These are phyloP conservation scores for Morelia viridis DNA, from an alignment of 2,797 vertebrate species.

Conservation along the genomic window DNA sequence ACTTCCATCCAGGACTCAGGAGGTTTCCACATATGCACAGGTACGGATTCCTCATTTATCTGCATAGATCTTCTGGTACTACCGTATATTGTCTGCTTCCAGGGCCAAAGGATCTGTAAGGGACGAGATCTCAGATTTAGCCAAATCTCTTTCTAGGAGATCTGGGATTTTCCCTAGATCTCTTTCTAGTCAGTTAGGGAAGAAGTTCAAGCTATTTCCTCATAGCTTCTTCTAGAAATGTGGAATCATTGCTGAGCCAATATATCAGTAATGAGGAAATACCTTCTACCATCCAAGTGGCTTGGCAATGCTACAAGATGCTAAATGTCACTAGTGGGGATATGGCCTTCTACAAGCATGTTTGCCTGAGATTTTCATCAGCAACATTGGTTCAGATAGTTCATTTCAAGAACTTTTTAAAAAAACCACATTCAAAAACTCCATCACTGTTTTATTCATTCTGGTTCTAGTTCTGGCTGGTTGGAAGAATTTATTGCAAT, in stretches of 20 bases:
- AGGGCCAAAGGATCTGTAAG: neutral
- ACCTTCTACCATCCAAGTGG: too few species aligned
- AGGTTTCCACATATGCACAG: neutral
- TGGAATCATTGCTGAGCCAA: too few species aligned
- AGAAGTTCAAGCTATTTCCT: too few species aligned
- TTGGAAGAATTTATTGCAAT: neutral
- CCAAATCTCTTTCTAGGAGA: neutral
- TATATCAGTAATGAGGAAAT: too few species aligned
- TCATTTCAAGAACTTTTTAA: neutral
- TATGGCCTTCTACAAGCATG: neutral
- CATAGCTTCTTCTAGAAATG: too few species aligned
- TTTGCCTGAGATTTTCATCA: too few species aligned
- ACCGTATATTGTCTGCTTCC: neutral
- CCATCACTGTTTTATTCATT: neutral
- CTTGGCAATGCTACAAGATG: neutral
- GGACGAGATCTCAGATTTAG: neutral
- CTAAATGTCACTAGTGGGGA: neutral
- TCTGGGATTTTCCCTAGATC: neutral
- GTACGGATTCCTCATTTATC: neutral
- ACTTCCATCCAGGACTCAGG: neutral
- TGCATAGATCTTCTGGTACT: neutral
- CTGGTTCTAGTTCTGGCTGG: neutral
- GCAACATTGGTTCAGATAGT: neutral
- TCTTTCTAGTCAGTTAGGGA: too few species aligned
- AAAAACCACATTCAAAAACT: neutral